Base-by-base conservation (phyloP, 1,140 invertebrate species). In the Heliconius melpomene region DNA sequence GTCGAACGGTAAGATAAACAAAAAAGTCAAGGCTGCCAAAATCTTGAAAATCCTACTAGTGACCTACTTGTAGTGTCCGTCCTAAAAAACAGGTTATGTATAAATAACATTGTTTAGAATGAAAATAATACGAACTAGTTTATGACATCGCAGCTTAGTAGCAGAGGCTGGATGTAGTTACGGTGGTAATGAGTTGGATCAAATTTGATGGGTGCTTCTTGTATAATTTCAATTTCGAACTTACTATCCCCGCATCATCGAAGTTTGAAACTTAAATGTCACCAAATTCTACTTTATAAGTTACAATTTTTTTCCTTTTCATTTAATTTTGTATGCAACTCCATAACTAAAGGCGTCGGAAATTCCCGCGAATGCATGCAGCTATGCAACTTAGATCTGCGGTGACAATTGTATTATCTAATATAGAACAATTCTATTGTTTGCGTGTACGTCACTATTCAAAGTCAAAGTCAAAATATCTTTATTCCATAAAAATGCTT, bases 291-390 rank as follows among this genome's bases (percentile, higher is more conserved):
- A 57, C 8, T 57, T n/a, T 57, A 57, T 66, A 66, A 26, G 2
- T 29, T 66, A 26, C 26, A 9, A 29, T 13, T 66, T 66, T 26
- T 80, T 77, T 80, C 74, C 46, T 80, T 80, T 80, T 80, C 52
- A 77, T 76, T 36, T 50, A 16, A 77, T 46, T 80, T 80, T 80
- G 79, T 77, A 80, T 77, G 74, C 79, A 76, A 46, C 54, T 60
- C 74, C 70, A 71, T 36, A 76, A 36, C n/a, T 32, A 16, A 26
- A 50, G 78, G 74, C 75, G 78, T 71, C 18, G 78, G 23, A 71
- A 75, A 80, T 80, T 80, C 79, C 74, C 72, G 23, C 11, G 72
- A 16, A 46, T 74, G 38, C 73, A 75, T 79, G 73, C 36, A 74
- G 57, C 73, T 74, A 79, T 74, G 78, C 78, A 46, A n/a, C 77